These are phyloP conservation scores for Tenebrosternarchus preto DNA, from an alignment of 2,113 vertebrate genomes.

Conservation along the genomic window DNA sequence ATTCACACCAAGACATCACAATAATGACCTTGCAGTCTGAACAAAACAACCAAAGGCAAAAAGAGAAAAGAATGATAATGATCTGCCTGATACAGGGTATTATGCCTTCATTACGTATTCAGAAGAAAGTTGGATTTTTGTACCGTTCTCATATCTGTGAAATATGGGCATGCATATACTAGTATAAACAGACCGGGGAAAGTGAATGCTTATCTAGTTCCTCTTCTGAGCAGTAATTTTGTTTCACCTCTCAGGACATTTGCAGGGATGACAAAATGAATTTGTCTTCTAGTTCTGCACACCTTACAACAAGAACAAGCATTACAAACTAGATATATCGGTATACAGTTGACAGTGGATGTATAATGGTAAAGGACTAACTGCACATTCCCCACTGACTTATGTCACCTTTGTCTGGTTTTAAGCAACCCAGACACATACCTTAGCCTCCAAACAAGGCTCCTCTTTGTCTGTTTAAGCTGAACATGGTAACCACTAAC, in stretches of 20 bases:
- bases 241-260: not conserved
- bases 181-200: not conserved
- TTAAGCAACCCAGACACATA: no score
- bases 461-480: no score
- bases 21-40: slow-evolving; percentile 25
- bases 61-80: not conserved
- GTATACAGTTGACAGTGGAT: not conserved
- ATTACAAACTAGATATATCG: slow-evolving; percentile 1
- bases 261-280: not conserved
- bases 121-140: not conserved
- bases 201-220: not conserved
- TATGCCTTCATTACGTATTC: not conserved
- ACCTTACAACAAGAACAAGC: not conserved
- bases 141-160: slow-evolving; percentile 2
- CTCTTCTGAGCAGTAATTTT: not conserved
- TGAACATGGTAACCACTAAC: no score
- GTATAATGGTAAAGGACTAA: not conserved
- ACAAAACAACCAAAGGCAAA: slow-evolving; percentile 21
- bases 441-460: no score
- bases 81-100: not conserved
- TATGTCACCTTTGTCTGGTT: no score
- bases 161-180: not conserved
- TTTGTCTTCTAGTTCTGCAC: not conserved
- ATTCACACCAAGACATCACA: not conserved
- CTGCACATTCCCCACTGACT: no score